Percentiles rank a stretch among this genome's conserved stretches.
Evolutionary conservation across 2,797 vertebrate species (phyloP).

Genomic region (Enteromius unitaeniatus): DNA sequence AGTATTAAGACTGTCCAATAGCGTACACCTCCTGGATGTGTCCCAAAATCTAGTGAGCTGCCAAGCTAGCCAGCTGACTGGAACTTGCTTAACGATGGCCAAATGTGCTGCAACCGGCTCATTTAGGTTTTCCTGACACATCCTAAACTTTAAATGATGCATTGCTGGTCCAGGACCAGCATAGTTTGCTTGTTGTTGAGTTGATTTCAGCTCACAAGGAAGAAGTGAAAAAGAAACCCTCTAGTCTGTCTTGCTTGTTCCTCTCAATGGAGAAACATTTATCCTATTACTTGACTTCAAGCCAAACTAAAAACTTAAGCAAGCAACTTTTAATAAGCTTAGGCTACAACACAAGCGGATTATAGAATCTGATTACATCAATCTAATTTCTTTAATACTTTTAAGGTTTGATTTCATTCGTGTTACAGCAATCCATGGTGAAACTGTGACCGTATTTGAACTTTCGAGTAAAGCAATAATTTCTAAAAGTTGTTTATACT

Average conservation of each 20-base stretch:
- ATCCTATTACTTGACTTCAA: neutral
- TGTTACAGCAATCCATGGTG: neutral
- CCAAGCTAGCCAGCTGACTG: neutral
- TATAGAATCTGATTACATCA: conserved; percentile 31
- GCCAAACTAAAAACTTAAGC: conserved; percentile 9
- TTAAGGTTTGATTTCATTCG: neutral
- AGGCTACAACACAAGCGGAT: conserved; percentile 16
- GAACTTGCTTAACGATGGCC: neutral
- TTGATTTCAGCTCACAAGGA: neutral
- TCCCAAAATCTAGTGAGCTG: conserved; percentile 1
- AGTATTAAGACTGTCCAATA: neutral
- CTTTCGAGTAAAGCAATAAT: neutral
- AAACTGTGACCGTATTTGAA: neutral
- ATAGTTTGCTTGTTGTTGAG: neutral
- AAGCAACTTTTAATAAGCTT: conserved; percentile 40
- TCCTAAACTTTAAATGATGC: neutral
- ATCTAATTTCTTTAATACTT: conserved; percentile 8
- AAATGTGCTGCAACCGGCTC: neutral
- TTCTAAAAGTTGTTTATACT: neutral
- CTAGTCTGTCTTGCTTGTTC: neutral
- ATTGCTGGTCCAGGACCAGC: neutral
- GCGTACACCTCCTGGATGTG: neutral
- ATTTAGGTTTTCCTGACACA: neutral
- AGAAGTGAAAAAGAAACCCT: neutral
- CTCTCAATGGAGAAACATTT: neutral